Conservation (phyloP, 2,113 vertebrate species). For the Ia io region DNA sequence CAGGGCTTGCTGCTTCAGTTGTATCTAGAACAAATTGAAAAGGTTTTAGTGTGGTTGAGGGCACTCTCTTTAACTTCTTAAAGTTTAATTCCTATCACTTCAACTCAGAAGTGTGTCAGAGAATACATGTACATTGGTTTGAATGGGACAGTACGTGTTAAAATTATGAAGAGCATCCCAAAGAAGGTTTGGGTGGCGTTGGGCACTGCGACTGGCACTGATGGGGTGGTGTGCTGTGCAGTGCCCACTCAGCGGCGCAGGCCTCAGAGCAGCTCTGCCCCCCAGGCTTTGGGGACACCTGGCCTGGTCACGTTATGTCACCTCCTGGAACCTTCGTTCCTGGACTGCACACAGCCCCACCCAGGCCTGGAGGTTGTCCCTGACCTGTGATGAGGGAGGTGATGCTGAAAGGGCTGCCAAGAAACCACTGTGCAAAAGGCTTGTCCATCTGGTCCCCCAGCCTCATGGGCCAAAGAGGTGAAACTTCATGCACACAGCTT, state of each 20-base stretch:
- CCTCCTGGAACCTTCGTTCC: too few relatives aligned
- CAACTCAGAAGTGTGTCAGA: neutral
- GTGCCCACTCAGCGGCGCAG: neutral
- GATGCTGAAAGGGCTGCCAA: neutral
- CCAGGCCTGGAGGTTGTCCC: neutral
- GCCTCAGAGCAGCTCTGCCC: neutral
- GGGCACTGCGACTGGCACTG: neutral
- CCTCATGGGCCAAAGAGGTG: neutral
- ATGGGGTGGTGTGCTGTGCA: neutral
- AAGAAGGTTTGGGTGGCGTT: neutral
- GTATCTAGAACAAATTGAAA: too few relatives aligned
- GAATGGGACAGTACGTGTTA: neutral
- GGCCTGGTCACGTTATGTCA: neutral
- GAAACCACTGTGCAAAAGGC: neutral
- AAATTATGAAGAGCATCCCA: neutral
- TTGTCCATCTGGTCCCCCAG: neutral
- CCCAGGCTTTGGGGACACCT: neutral
- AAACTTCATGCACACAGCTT: neutral
- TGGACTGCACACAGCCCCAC: neutral
- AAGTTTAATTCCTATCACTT: neutral
- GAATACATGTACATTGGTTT: neutral
- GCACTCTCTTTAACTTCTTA: neutral
- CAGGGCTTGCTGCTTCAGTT: too few relatives aligned
- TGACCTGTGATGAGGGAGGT: neutral
- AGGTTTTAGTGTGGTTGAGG: neutral